A percentile compares a stretch with the other conserved stretches of the same genome.
Evolutionary conservation across 1,140 invertebrate species (phyloP).

Genomic region (Charaxes varanes): DNA sequence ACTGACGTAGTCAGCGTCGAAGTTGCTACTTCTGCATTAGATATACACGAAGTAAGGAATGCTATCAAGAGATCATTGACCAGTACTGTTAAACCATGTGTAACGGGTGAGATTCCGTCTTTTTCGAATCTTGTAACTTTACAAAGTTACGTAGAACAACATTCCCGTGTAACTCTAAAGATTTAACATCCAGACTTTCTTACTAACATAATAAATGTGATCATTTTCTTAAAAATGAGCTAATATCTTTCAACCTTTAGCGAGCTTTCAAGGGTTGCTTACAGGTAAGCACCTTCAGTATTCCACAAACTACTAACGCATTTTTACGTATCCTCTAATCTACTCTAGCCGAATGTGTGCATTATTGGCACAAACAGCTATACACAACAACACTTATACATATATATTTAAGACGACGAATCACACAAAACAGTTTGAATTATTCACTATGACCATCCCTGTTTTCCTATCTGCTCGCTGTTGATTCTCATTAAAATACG

Average conservation of each 20-base stretch:
- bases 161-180: conserved; percentile 3
- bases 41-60: conserved; percentile 12
- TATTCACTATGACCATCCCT: conserved; percentile 67
- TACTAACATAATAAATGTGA: conserved; percentile 14
- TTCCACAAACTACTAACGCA: conserved; percentile 31
- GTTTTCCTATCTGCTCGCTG: conserved; percentile 71
- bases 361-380: conserved; percentile 50
- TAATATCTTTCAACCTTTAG: conserved; percentile 59
- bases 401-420: conserved; percentile 62
- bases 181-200: conserved; percentile 23
- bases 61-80: conserved; percentile 23
- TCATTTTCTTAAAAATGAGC: conserved; percentile 15
- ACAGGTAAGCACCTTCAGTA: conserved; percentile 31
- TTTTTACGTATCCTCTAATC: conserved; percentile 49
- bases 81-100: conserved; percentile 20
- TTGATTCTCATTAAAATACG: conserved; percentile 59
- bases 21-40: conserved; percentile 13
- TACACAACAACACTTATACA: conserved; percentile 68
- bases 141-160: conserved; percentile 7
- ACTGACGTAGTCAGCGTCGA: conserved; percentile 17
- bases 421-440: conserved; percentile 63
- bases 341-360: conserved; percentile 48
- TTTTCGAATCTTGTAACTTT: neutral
- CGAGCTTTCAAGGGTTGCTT: conserved; percentile 42
- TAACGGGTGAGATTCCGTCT: conserved; percentile 17